phyloP scores from a whole-genome alignment of 2,113 vertebrate genomes.

The Morone chrysops region DNA sequence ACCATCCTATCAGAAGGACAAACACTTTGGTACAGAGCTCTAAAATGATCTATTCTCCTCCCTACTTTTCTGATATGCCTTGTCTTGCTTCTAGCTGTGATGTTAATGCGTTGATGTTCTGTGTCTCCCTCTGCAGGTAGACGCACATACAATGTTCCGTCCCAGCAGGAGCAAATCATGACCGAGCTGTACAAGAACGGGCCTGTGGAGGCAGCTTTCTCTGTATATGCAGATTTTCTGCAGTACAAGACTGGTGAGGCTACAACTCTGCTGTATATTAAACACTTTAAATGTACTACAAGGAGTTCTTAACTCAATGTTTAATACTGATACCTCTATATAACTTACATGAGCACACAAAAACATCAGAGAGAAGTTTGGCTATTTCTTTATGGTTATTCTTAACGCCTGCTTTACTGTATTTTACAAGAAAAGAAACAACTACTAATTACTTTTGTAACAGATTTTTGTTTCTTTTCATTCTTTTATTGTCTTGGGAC shows the following conservation, averaged over 20 bases:
- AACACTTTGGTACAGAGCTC: conserved; percentile 87
- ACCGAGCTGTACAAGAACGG: conserved; percentile 92
- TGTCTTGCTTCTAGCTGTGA: neutral
- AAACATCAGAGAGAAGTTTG: too few relatives aligned
- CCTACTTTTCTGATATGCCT: neutral
- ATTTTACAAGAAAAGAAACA: too few relatives aligned
- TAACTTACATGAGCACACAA: too few relatives aligned
- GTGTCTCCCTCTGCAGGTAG: conserved; percentile 73
- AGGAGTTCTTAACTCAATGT: too few relatives aligned
- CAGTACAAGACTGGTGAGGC: conserved; percentile 90
- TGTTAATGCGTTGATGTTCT: neutral
- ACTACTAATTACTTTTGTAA: too few relatives aligned
- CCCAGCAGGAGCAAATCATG: conserved; percentile 89
- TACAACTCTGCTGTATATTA: neutral
- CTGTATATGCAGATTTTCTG: conserved; percentile 90
- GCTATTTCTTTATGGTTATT: too few relatives aligned
- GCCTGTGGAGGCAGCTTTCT: conserved; percentile 90
- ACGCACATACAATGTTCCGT: conserved; percentile 84
- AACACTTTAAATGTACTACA: neutral
- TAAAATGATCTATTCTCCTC: neutral
- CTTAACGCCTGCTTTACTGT: too few relatives aligned
- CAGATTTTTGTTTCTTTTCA: too few relatives aligned
- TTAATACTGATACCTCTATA: too few relatives aligned
- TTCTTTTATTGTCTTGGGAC: too few relatives aligned
- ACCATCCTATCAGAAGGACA: conserved; percentile 88